These are phyloP conservation scores for Sminthopsis crassicaudata DNA, from an alignment of 2,113 vertebrate species.

Conservation along the genomic window DNA sequence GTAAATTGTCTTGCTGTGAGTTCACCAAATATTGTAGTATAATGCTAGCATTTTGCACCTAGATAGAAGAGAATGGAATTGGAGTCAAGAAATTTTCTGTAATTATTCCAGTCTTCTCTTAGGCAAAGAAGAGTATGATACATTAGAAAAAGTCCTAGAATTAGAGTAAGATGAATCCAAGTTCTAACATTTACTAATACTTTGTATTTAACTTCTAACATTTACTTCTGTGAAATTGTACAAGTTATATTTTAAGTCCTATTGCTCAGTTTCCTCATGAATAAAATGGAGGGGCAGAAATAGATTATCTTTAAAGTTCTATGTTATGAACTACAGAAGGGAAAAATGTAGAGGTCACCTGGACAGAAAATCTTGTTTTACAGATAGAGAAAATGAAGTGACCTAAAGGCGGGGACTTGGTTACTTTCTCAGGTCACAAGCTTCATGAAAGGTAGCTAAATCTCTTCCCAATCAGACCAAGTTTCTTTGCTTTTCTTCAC, in stretches of 20 bases:
- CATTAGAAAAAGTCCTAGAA: neutral
- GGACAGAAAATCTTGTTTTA: neutral
- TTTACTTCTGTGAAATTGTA: neutral
- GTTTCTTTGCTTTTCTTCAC: neutral
- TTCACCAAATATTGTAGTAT: slow-evolving; percentile 54
- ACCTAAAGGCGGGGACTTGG: neutral
- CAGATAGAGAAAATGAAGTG: neutral
- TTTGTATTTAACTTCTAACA: neutral
- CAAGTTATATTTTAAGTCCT: neutral
- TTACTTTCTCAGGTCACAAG: neutral
- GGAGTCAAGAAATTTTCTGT: neutral
- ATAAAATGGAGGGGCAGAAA: neutral
- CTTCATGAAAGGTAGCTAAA: neutral
- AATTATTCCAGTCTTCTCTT: neutral
- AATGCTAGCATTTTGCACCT: slow-evolving; percentile 55
- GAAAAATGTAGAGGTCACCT: neutral
- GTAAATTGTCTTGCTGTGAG: neutral
- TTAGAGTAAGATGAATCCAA: neutral
- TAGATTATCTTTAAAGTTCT: neutral
- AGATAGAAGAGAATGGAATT: neutral
- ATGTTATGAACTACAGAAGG: neutral
- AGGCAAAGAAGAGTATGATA: neutral
- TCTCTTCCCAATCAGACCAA: neutral
- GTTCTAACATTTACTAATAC: neutral
- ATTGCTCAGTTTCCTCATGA: neutral